These are phyloP conservation scores for Lycophotia porphyrea DNA, from an alignment of 2,888 invertebrate genomes.

Conservation along the genomic window DNA sequence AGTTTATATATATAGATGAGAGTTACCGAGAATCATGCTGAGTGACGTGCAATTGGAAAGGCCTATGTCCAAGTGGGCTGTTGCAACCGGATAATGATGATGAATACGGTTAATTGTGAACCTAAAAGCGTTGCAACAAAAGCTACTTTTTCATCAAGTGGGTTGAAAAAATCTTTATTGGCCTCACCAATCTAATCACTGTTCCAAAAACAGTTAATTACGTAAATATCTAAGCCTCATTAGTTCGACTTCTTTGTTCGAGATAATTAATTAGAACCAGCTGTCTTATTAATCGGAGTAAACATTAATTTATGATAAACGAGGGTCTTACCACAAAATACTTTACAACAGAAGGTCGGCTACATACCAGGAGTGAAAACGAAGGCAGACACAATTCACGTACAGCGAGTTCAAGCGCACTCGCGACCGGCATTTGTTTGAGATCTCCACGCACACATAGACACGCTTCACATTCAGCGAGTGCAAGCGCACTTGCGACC, in stretches of 20 bases:
- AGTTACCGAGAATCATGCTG: background rate
- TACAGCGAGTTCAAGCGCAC: background rate
- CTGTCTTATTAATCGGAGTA: slow-evolving; percentile 46
- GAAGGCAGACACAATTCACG: background rate
- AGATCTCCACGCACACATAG: background rate
- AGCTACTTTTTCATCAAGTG: background rate
- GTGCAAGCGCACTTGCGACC: background rate
- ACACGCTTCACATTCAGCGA: background rate
- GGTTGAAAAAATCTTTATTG: background rate
- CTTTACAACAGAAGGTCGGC: background rate
- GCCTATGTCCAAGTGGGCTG: background rate
- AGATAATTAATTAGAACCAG: slow-evolving; percentile 45
- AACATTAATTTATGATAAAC: slow-evolving; percentile 50
- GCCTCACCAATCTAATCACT: background rate
- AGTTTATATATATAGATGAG: too few relatives aligned
- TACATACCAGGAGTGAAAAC: background rate
- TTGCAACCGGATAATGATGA: background rate
- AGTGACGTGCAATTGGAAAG: background rate
- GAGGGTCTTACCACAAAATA: slow-evolving; percentile 7
- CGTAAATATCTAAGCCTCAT: slow-evolving; percentile 12
- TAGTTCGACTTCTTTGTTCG: slow-evolving; percentile 26
- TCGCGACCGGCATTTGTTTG: background rate
- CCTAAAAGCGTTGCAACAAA: background rate
- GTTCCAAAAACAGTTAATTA: slow-evolving; percentile 17
- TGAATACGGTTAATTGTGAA: background rate